phyloP scores from a whole-genome alignment of 2,888 invertebrate genomes.

The Torymus tubicola region DNA sequence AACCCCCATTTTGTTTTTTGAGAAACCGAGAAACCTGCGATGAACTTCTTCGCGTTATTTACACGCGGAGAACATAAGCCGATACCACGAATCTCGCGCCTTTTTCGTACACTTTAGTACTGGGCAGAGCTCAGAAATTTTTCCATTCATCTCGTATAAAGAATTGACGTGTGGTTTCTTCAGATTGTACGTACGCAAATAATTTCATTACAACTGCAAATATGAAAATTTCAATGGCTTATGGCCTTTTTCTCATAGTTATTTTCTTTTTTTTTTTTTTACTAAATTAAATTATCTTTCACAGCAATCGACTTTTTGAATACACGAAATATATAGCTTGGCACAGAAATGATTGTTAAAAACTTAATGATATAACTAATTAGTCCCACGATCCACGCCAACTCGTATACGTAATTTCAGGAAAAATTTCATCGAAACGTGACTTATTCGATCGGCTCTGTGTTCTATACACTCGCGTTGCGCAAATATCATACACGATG shows the following conservation, averaged over 20 bases:
- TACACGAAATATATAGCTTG: slow-evolving; percentile 10
- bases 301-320: slow-evolving; percentile 3
- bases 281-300: background rate
- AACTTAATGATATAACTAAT: slow-evolving; percentile 1
- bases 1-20: slow-evolving; percentile 3
- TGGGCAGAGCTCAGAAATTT: background rate
- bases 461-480: too few species aligned
- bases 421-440: slow-evolving; percentile 4
- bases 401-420: background rate
- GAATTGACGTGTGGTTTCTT: background rate
- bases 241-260: background rate
- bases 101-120: slow-evolving; percentile 22
- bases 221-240: background rate
- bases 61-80: background rate
- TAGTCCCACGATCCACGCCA: slow-evolving; percentile 34
- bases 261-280: background rate
- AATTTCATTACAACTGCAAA: background rate
- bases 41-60: slow-evolving; percentile 11
- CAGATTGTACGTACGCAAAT: slow-evolving; percentile 43
- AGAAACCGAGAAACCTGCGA: slow-evolving; percentile 4
- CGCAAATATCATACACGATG: too few species aligned
- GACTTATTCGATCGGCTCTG: slow-evolving; percentile 33
- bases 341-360: slow-evolving; percentile 47
- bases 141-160: background rate
- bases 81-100: slow-evolving; percentile 9